Base-by-base conservation (phyloP, 2,888 invertebrate genomes). In the Cheilosia scutellata region DNA sequence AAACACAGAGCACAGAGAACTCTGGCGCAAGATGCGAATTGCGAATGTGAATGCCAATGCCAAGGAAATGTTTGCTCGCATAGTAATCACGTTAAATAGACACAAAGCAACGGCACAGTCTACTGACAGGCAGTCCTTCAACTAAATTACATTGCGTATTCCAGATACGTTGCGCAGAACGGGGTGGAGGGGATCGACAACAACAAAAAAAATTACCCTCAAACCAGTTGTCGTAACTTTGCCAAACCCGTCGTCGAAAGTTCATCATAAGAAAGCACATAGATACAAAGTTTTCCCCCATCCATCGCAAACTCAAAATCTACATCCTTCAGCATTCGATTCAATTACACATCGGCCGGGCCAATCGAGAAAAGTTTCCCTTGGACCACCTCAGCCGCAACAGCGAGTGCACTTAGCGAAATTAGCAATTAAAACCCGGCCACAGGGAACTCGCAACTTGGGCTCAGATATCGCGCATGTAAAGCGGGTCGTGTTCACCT, bases 71-170 rank as follows among this genome's bases (percentile, higher is more conserved):
- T 84, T 84, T 84, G 84, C 79, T 75, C 53, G 79, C 84, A 84
- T 71, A 75, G 84, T 80, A 76, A 79, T 84, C 84, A 84, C 65
- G 75, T 76, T 76, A 71, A 79, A 76, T 60, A 79, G 84, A 84
- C 84, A 71, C 79, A 80, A 84, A 80, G 79, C 58, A 65, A 70
- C 20, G 83, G 58, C 62, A 62, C 25, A 58, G 51, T 20, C 72
- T 6, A 13, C 77, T 53, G 49, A n/a, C 55, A 49, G 37, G 76
- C 53, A 68, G 75, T 83, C 74, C 74, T 70, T 83, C 63, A 53
- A 47, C 44, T 75, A 80, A 84, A 84, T 84, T 84, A 84, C 84
- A 84, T 84, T 84, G 84, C 80, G 84, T 84, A 84, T 84, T 84
- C 84, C 65, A 71, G 71, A 62, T 58, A 79, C 84, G 84, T 84